A percentile compares a stretch with the other conserved stretches of the same genome.
Evolutionary conservation across 1,140 invertebrate species (phyloP).

Genomic region (Helicoverpa armigera): DNA sequence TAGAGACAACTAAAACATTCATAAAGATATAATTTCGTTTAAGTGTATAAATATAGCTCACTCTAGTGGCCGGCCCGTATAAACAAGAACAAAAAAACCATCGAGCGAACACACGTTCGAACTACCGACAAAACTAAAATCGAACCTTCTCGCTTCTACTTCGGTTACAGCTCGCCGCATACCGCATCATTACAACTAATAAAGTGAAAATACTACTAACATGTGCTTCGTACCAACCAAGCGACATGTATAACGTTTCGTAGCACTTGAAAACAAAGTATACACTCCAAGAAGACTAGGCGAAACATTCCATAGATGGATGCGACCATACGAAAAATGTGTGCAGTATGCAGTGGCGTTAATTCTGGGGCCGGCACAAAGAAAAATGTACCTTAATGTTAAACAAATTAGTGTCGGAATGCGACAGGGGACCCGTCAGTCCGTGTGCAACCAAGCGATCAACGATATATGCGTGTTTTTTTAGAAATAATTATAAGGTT

Average conservation of each 20-base stretch:
- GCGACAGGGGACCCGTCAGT: slow-evolving; percentile 68
- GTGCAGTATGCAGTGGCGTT: slow-evolving; percentile 23
- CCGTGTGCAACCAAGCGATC: slow-evolving; percentile 72
- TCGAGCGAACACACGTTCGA: slow-evolving; percentile 59
- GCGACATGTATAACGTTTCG: background rate
- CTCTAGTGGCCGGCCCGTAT: slow-evolving; percentile 64
- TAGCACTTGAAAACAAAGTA: slow-evolving; percentile 31
- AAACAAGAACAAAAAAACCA: slow-evolving; percentile 65
- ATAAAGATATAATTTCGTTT: slow-evolving; percentile 72
- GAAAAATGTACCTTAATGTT: slow-evolving; percentile 79
- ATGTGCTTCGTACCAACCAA: background rate
- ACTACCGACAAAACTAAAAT: slow-evolving; percentile 65
- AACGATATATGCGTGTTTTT: slow-evolving; percentile 72
- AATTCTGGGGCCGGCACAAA: slow-evolving; percentile 64
- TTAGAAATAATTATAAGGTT: slow-evolving; percentile 62
- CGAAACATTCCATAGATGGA: slow-evolving; percentile 18
- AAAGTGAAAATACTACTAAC: slow-evolving; percentile 2
- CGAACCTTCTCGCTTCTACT: slow-evolving; percentile 56
- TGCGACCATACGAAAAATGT: slow-evolving; percentile 18
- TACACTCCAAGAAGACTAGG: slow-evolving; percentile 33
- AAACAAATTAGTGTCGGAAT: slow-evolving; percentile 80
- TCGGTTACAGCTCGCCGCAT: slow-evolving; percentile 46
- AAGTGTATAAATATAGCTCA: slow-evolving; percentile 72
- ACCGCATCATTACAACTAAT: slow-evolving; percentile 17
- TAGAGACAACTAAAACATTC: slow-evolving; percentile 81